Evolutionary conservation across 2,113 vertebrate species (phyloP).

Genomic region (Neopipo cinnamomea): DNA sequence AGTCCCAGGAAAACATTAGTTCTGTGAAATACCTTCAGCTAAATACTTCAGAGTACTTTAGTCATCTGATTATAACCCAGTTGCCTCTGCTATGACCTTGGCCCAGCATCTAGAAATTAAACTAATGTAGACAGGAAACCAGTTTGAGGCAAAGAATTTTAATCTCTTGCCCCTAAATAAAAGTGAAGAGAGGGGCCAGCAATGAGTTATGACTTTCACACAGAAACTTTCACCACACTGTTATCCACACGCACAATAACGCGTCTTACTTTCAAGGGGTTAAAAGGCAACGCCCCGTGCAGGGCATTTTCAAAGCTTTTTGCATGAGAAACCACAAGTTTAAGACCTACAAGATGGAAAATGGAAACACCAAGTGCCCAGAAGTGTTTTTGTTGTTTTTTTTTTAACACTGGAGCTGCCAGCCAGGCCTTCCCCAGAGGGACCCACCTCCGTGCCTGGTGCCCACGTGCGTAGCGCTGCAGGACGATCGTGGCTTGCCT

Average conservation of each 20-base stretch:
- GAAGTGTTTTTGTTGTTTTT: not conserved
- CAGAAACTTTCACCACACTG: not conserved
- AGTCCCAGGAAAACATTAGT: not conserved
- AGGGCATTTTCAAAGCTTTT: not conserved
- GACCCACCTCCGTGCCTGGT: constrained; percentile 87
- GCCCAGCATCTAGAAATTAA: not conserved
- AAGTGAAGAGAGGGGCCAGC: not conserved
- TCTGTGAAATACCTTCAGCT: not conserved
- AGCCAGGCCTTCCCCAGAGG: not conserved
- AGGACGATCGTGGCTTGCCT: constrained; percentile 71
- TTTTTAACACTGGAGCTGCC: rapidly evolving
- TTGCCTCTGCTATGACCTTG: not conserved
- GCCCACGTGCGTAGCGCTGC: constrained; percentile 83
- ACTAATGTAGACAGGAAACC: rapidly evolving
- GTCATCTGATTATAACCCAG: not conserved
- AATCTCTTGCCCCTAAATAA: not conserved
- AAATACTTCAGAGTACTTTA: not conserved
- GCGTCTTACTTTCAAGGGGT: rapidly evolving
- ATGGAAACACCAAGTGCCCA: rapidly evolving
- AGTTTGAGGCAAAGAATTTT: not conserved
- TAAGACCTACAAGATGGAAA: not conserved
- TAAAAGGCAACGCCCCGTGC: not conserved
- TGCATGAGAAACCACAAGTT: rapidly evolving
- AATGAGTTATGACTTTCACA: not conserved
- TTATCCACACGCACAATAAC: rapidly evolving